Evolutionary conservation across 2,888 invertebrate species (phyloP).

Genomic region (Ormyrus pomaceus): DNA sequence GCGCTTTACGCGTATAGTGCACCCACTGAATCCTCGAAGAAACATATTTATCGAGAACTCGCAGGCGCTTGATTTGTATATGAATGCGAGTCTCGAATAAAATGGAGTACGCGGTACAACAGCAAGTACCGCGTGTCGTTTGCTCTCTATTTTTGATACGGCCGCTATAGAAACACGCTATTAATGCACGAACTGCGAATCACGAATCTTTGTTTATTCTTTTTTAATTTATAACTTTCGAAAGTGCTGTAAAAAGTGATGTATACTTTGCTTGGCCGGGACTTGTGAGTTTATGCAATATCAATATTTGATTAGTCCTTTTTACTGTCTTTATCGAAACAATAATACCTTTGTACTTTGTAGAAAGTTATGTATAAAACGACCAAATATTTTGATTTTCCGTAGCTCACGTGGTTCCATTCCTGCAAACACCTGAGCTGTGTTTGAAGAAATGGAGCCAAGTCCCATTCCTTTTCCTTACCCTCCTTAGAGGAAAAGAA

Average conservation of each 20-base stretch:
- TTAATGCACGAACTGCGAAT: slow-evolving; percentile 15
- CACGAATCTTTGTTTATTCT: slow-evolving; percentile 32
- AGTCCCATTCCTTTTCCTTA: slow-evolving; percentile 31
- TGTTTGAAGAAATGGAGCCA: slow-evolving; percentile 14
- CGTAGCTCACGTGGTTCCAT: slow-evolving; percentile 28
- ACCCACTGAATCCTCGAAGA: slow-evolving; percentile 45
- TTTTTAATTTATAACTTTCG: slow-evolving; percentile 23
- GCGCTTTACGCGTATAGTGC: slow-evolving; percentile 61
- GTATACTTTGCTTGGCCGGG: not conserved
- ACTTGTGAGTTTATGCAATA: not conserved
- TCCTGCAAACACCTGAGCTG: slow-evolving; percentile 18
- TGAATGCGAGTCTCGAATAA: slow-evolving; percentile 43
- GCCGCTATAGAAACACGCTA: slow-evolving; percentile 61
- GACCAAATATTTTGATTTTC: slow-evolving; percentile 44
- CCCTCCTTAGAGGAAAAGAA: not conserved
- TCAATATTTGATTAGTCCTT: not conserved
- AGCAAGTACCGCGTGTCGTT: slow-evolving; percentile 60
- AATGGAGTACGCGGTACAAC: slow-evolving; percentile 26
- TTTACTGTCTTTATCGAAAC: not conserved
- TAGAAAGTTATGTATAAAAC: not conserved
- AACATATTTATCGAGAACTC: slow-evolving; percentile 42
- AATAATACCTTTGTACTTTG: not conserved
- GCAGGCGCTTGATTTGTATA: slow-evolving; percentile 3
- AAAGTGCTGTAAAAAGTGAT: slow-evolving; percentile 39
- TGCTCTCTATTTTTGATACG: slow-evolving; percentile 71